Base-by-base conservation (phyloP, 2,888 invertebrate species). In the Dasysyrphus tricinctus region DNA sequence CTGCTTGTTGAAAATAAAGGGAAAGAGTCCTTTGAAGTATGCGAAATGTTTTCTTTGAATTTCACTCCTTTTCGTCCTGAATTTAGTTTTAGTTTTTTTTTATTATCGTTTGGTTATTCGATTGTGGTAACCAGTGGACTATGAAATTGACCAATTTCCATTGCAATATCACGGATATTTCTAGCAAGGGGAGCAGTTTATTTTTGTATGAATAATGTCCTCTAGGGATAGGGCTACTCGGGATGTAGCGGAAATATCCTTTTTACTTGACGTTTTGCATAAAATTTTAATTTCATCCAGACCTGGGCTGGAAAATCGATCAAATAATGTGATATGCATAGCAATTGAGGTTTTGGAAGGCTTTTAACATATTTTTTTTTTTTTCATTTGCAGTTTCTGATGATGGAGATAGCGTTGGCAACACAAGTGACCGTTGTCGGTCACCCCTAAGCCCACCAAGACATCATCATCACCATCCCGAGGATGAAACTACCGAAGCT, bases 331-430 rank as follows among this genome's bases (percentile, higher is more conserved):
- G 88, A 84, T 84, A 80, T 87, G 88, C 88, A 88, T 88, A 87
- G 1, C 24, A 51, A 51, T 51, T 51, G 19, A n/a, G 1, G 3
- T 12, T 24, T 11, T 39, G 11, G 12, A 39, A 39, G n/a, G 14
- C 56, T 8, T 56, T 56, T 57, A 11, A 9, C 14, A 59, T 79
- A 76, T 69, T 72, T 39, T 39, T 65, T 47, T 65, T 59, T 8
- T 37, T 70, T 65, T 67, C 49, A 88, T 88, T 6, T 54, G 1
- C 80, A 92, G 91, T 90, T 84, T 91, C 92, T 56, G 93, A 93
- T 82, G 93, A 93, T 88, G 93, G 92, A 86, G 91, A 92, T 76
- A 92, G 92, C 77, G 90, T 90, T 70, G 92, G 91, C 87, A 92
- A 91, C 76, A 91, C 90, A 29, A 92, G 92, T 88, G 92, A 92